Evolutionary conservation across 2,888 invertebrate genomes (phyloP), one percentile per base, ranked within the genome.

Genomic region (Diarsia rubi): DNA sequence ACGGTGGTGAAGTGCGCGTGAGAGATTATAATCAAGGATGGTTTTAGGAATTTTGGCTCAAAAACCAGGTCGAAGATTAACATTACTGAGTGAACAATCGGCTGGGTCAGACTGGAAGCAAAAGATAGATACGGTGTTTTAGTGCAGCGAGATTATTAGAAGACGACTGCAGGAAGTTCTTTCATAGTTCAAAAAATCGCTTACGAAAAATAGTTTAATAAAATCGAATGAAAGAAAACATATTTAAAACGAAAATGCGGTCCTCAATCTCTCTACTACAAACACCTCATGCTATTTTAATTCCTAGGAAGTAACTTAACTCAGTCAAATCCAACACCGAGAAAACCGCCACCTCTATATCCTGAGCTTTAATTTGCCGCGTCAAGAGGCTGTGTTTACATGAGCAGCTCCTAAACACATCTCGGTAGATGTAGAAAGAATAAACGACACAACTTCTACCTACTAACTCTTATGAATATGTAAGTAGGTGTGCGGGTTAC

Each of bases 381-480:
- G 65, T 80, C 86, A 87, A 81, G 79, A 81, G 78, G 66, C 82
- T 67, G 73, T 87, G 86, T 86, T 86, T 86, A 88, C 84, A 83
- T 63, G 78, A 71, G 76, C 54, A 37, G 44, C 68, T 74, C 65
- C 75, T 82, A 75, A 79, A 79, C 81, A 81, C 79, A 83, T 82
- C 79, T 75, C 69, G 77, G 71, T 73, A 83, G 70, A 81, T 71
- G 77, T 71, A 73, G 77, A 86, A 84, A 86, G 77, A 86, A 86
- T 85, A 78, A 82, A 82, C 75, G 81, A 73, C 69, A 79, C 71
- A 76, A 82, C 82, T 77, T 77, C 73, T 78, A 49, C 78, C 73
- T 76, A 73, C 84, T 85, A 80, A 78, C 80, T 76, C 82, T 85
- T 82, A 84, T 86, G 86, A 86, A 86, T 86, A 86, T 84, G 78